Evolutionary conservation across 2,113 vertebrate genomes (phyloP).

Genomic region (Centrocercus urophasianus): DNA sequence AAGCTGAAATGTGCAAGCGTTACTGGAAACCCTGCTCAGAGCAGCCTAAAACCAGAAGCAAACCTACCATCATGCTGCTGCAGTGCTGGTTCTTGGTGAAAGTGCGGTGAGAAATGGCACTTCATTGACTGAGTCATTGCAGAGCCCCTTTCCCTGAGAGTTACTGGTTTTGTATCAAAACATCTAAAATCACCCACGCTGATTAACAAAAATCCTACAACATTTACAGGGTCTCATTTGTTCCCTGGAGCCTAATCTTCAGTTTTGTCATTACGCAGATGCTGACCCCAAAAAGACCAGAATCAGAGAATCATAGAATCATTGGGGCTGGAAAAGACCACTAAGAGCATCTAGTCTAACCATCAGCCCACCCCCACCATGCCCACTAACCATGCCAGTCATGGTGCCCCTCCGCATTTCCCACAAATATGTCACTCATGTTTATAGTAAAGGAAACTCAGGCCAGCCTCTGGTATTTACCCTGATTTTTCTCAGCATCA

Average conservation of each 20-base stretch:
- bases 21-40: neutral
- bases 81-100: neutral
- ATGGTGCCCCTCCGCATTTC: accelerated
- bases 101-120: neutral
- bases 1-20: neutral
- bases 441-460: neutral
- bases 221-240: neutral
- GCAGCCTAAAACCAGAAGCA: neutral
- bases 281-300: neutral
- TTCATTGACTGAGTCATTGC: neutral
- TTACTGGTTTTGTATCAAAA: neutral
- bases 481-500: neutral
- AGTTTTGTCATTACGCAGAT: accelerated
- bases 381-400: too few relatives aligned
- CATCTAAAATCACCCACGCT: slow-evolving; percentile 16
- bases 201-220: neutral
- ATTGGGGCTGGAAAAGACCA: too few relatives aligned
- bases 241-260: neutral
- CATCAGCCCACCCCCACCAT: too few relatives aligned
- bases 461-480: accelerated
- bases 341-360: too few relatives aligned
- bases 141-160: neutral
- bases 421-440: accelerated
- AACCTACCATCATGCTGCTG: neutral
- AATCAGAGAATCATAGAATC: neutral